Conservation (phyloP, 2,888 invertebrate species). For the Pachycephus smyrnensis region DNA sequence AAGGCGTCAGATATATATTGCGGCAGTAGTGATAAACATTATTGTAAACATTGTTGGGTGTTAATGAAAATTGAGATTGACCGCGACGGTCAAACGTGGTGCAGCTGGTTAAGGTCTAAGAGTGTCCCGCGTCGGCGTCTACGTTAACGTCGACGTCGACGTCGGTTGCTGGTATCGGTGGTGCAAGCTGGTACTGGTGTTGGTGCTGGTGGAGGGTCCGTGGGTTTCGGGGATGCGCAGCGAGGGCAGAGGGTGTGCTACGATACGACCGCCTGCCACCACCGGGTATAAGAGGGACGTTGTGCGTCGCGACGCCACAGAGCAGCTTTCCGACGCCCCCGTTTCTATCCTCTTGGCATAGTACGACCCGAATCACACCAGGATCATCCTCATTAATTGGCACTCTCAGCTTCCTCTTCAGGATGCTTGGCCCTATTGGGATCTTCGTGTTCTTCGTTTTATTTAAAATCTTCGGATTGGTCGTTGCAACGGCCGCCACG, state of each 20-base stretch:
- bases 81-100: slow-evolving; percentile 16
- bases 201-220: slow-evolving; percentile 8
- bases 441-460: slow-evolving; percentile 8
- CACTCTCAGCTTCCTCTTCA: slow-evolving; percentile 9
- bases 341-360: slow-evolving; percentile 29
- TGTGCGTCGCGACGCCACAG: slow-evolving; percentile 51
- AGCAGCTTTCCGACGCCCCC: slow-evolving; percentile 37
- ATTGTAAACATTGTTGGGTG: slow-evolving; percentile 8
- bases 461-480: slow-evolving; percentile 11
- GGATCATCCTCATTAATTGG: background rate
- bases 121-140: slow-evolving; percentile 11
- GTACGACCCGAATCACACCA: background rate
- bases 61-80: slow-evolving; percentile 20
- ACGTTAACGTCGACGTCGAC: background rate
- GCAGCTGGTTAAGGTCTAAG: slow-evolving; percentile 4
- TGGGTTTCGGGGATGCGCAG: slow-evolving; percentile 47
- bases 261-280: slow-evolving; percentile 26
- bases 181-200: background rate
- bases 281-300: slow-evolving; percentile 51
- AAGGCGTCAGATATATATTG: background rate
- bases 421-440: slow-evolving; percentile 3
- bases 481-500: slow-evolving; percentile 9
- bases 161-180: background rate
- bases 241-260: slow-evolving; percentile 38
- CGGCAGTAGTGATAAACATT: background rate